phyloP scores from a whole-genome alignment of 1,140 invertebrate species.

The Drosophila virilis region DNA sequence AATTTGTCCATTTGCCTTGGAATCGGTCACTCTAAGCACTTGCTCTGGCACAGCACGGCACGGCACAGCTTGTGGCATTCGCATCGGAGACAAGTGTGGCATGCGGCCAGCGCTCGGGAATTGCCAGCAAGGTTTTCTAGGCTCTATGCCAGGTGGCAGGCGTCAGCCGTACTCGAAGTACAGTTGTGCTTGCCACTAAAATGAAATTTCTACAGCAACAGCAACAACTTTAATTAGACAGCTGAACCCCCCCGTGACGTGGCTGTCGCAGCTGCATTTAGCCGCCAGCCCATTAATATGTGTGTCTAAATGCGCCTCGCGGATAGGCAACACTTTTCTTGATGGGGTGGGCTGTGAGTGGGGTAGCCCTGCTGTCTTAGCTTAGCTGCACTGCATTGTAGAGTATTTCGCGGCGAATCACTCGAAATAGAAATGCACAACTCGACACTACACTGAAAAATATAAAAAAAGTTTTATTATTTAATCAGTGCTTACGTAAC shows the following conservation, averaged over 20 bases:
- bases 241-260: constrained; percentile 18
- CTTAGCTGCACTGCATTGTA: neutral
- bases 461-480: neutral
- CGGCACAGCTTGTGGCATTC: neutral
- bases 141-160: neutral
- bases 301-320: constrained; percentile 5
- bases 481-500: neutral
- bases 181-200: constrained; percentile 18
- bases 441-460: neutral
- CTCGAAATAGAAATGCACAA: neutral
- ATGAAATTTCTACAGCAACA: constrained; percentile 1
- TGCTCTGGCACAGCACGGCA: neutral
- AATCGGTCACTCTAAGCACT: neutral
- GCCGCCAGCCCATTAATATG: neutral
- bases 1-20: constrained; percentile 28
- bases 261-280: constrained; percentile 11
- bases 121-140: constrained; percentile 22
- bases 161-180: neutral
- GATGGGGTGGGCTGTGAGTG: no score
- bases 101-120: constrained; percentile 30
- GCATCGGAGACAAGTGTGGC: constrained; percentile 20
- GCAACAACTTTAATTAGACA: constrained; percentile 32
- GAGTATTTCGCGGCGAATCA: neutral
- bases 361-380: no score
- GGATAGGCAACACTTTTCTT: constrained; percentile 48